Percentiles rank a stretch among this genome's conserved stretches.
phyloP scores from a whole-genome alignment of 2,113 vertebrate genomes.

The Jacana jacana region DNA sequence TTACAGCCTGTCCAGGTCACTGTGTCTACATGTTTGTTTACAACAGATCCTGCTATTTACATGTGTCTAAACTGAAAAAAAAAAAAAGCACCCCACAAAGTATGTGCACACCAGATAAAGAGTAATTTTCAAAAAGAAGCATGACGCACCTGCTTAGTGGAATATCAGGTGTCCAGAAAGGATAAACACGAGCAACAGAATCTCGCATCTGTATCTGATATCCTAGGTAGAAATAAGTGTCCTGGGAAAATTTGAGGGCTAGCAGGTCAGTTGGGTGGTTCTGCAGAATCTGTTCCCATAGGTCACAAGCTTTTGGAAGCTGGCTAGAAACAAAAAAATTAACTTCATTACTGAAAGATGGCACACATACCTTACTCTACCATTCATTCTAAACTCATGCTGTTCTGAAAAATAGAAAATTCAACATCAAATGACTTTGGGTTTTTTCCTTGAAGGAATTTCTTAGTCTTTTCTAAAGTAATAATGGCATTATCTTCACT shows the following conservation, averaged over 20 bases:
- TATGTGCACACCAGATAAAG: neutral
- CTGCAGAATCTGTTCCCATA: constrained; percentile 89
- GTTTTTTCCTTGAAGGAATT: neutral
- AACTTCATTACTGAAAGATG: neutral
- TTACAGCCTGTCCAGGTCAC: no score
- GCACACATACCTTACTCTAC: neutral
- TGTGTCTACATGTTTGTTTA: neutral
- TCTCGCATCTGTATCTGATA: constrained; percentile 84
- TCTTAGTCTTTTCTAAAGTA: neutral
- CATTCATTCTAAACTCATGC: neutral
- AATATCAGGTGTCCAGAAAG: constrained; percentile 84
- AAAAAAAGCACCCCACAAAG: neutral
- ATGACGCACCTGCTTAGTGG: constrained; percentile 84
- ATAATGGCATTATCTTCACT: neutral
- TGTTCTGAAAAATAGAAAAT: neutral
- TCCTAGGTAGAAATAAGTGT: constrained; percentile 89
- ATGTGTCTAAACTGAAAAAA: neutral
- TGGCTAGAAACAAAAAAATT: constrained; percentile 67
- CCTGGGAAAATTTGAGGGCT: constrained; percentile 90
- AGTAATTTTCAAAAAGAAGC: neutral
- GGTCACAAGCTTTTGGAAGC: constrained; percentile 78
- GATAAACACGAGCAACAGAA: constrained; percentile 86
- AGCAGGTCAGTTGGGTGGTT: constrained; percentile 90
- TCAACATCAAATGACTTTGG: neutral
- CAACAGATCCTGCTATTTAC: neutral